These are phyloP conservation scores for Drosophila atroscutellata DNA, from an alignment of 2,888 invertebrate genomes.

Conservation along the genomic window DNA sequence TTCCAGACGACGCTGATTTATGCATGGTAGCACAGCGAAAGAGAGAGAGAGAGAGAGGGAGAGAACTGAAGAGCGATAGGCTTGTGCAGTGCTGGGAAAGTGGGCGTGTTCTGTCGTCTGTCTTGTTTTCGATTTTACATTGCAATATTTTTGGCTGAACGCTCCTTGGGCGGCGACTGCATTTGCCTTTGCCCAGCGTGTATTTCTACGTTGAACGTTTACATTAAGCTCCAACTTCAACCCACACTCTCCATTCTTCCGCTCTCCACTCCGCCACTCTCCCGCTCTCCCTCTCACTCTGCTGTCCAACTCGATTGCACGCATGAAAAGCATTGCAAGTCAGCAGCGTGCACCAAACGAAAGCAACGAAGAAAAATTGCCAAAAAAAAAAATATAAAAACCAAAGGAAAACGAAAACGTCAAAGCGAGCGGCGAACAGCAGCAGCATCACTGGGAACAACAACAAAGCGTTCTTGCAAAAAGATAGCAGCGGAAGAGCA, in stretches of 20 bases:
- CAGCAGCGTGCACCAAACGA: constrained; percentile 68
- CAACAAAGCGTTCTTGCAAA: constrained; percentile 53
- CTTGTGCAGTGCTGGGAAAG: neutral
- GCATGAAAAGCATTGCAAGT: constrained; percentile 77
- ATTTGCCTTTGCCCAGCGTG: constrained; percentile 33
- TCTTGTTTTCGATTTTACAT: constrained; percentile 73
- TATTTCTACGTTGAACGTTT: constrained; percentile 71
- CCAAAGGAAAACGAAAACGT: constrained; percentile 14
- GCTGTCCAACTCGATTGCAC: constrained; percentile 51
- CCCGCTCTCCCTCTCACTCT: neutral
- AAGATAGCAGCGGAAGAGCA: constrained; percentile 56
- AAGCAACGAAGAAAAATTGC: constrained; percentile 73
- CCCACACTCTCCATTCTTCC: neutral
- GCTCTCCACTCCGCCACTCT: neutral
- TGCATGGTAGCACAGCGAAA: constrained; percentile 58
- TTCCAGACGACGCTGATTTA: constrained; percentile 76
- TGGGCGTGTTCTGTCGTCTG: constrained; percentile 37
- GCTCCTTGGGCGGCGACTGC: constrained; percentile 46
- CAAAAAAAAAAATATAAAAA: constrained; percentile 57
- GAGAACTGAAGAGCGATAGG: constrained; percentile 1
- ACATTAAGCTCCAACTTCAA: constrained; percentile 45
- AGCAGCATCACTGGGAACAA: constrained; percentile 29
- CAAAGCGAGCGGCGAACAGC: constrained; percentile 28
- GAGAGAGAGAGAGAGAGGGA: constrained; percentile 5
- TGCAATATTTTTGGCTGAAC: constrained; percentile 77